Evolutionary conservation across 2,888 invertebrate genomes (phyloP).

Genomic region (Diogma glabrata): DNA sequence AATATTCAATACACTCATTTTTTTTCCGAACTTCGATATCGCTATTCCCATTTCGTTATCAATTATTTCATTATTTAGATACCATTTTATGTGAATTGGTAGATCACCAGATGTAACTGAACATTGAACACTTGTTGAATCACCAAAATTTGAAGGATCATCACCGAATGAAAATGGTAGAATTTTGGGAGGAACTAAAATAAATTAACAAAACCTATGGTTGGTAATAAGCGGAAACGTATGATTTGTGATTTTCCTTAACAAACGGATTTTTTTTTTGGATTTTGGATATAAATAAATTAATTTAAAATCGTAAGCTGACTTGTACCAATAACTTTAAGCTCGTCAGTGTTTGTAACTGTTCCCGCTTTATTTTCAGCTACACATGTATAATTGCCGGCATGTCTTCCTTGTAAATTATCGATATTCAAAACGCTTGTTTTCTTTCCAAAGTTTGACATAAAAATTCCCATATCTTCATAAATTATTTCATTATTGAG

Average conservation of each 20-base stretch:
- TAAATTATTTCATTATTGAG: constrained; percentile 42
- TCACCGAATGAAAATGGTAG: constrained; percentile 42
- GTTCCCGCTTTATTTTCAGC: constrained; percentile 63
- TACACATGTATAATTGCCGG: constrained; percentile 64
- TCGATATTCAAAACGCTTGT: constrained; percentile 58
- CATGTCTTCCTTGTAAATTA: constrained; percentile 48
- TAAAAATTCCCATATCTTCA: constrained; percentile 41
- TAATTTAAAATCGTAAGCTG: not conserved
- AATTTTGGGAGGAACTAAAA: constrained; percentile 36
- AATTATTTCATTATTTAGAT: constrained; percentile 40
- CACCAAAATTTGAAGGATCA: constrained; percentile 50
- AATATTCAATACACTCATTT: constrained; percentile 48
- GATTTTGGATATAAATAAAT: too few relatives aligned
- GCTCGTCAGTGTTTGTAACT: constrained; percentile 47
- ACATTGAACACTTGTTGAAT: constrained; percentile 49
- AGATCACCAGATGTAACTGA: constrained; percentile 55
- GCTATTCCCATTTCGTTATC: constrained; percentile 34
- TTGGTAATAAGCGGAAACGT: too few relatives aligned
- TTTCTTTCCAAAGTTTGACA: constrained; percentile 43
- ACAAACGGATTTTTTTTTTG: too few relatives aligned
- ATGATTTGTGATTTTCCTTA: too few relatives aligned
- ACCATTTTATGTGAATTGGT: constrained; percentile 53
- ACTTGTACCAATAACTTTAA: constrained; percentile 51
- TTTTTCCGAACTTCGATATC: constrained; percentile 41
- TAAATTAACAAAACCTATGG: too few relatives aligned